Percentiles rank a stretch among this genome's conserved stretches.
These are phyloP conservation scores for Chaenocephalus aceratus DNA, from an alignment of 2,113 vertebrate species.

Conservation along the genomic window DNA sequence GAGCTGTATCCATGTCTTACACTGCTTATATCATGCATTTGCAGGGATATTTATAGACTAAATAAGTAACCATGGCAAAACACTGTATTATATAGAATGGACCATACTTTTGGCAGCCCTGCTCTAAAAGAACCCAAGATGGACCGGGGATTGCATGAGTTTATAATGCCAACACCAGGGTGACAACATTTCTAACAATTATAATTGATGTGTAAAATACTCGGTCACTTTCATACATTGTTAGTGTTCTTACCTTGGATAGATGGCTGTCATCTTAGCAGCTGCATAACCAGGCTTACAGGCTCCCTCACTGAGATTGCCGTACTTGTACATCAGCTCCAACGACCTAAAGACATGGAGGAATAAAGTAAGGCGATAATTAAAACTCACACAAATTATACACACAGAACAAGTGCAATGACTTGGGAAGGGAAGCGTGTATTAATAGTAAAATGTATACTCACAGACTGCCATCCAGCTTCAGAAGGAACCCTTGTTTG, in stretches of 20 bases:
- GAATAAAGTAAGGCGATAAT: background rate
- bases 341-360: conserved; percentile 81
- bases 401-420: background rate
- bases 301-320: conserved; percentile 89
- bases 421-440: background rate
- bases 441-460: conserved; percentile 74
- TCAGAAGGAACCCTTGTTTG: conserved; percentile 91
- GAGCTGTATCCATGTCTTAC: background rate
- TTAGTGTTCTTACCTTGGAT: conserved; percentile 88
- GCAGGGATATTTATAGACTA: background rate
- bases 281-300: conserved; percentile 92
- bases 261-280: conserved; percentile 91
- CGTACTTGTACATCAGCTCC: conserved; percentile 89
- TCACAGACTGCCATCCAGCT: conserved; percentile 91
- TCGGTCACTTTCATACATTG: background rate
- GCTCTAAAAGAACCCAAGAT: background rate
- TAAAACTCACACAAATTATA: background rate
- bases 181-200: background rate
- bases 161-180: background rate
- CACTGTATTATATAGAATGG: too few relatives aligned
- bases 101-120: too few relatives aligned
- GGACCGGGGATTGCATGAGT: background rate
- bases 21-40: background rate
- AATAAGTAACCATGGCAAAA: too few relatives aligned
- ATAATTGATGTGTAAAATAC: background rate